Percentiles rank a stretch among this genome's conserved stretches.
These are phyloP conservation scores for Dusona sp. DNA, from an alignment of 2,888 invertebrate species.

Conservation along the genomic window DNA sequence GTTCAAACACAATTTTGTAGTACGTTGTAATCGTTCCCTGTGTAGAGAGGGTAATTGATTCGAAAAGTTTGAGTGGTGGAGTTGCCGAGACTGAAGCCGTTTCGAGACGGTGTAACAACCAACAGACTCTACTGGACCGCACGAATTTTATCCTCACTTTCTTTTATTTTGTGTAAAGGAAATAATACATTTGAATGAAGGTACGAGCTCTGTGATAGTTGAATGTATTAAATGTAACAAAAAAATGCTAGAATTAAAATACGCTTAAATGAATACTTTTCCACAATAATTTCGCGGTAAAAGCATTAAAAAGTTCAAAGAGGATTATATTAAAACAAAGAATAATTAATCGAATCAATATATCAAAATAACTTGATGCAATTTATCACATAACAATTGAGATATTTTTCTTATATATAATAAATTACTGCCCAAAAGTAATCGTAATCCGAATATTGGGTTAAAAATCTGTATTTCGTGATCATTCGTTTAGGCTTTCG, in stretches of 20 bases:
- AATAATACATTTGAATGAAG: neutral
- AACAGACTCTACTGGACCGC: neutral
- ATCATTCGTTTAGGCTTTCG: constrained; percentile 12
- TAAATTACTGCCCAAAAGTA: neutral
- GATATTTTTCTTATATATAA: neutral
- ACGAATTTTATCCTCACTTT: neutral
- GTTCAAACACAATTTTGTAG: neutral
- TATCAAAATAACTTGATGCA: no score
- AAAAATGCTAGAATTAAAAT: neutral
- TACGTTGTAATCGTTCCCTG: neutral
- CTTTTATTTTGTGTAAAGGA: neutral
- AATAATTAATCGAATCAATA: neutral
- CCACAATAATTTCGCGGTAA: neutral
- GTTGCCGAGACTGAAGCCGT: neutral
- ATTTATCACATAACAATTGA: neutral
- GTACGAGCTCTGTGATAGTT: neutral
- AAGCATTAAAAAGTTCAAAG: neutral
- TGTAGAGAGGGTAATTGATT: constrained; percentile 1
- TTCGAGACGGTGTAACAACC: neutral
- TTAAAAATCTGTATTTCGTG: neutral
- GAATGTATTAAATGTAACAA: neutral
- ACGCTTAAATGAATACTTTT: neutral
- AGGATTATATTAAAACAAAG: neutral
- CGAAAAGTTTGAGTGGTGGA: neutral
- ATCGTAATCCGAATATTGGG: constrained; percentile 9